A percentile compares a stretch with the other conserved stretches of the same genome.
Conservation (phyloP, 2,797 vertebrate species). For the Lagorchestes hirsutus region DNA sequence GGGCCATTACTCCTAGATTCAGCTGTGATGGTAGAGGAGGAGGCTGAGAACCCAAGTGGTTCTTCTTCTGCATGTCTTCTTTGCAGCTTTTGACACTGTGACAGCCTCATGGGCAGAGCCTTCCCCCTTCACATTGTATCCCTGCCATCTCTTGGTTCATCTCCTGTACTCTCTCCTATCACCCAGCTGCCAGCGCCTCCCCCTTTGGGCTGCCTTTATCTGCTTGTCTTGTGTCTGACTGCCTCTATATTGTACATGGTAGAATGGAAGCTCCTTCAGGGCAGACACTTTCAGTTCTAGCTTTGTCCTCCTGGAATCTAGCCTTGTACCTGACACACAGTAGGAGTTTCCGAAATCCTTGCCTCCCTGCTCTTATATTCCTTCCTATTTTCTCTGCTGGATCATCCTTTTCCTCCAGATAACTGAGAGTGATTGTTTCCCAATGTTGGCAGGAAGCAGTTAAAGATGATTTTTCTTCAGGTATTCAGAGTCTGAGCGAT, state of each 20-base stretch:
- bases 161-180: neutral
- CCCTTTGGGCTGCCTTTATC: neutral
- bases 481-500: too few species aligned
- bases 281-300: neutral
- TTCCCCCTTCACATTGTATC: neutral
- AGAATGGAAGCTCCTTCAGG: neutral
- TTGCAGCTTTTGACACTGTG: neutral
- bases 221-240: neutral
- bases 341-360: neutral
- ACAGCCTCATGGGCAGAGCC: too few species aligned
- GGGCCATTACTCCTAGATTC: too few species aligned
- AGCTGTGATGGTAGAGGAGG: too few species aligned
- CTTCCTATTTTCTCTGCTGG: neutral
- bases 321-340: too few species aligned
- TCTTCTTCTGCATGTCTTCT: neutral
- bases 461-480: neutral
- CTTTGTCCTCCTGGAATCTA: neutral
- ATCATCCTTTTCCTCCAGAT: neutral
- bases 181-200: neutral
- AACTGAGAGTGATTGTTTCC: neutral
- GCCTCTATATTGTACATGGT: neutral
- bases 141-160: neutral
- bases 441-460: neutral
- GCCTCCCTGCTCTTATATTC: neutral
- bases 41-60: too few species aligned